These are phyloP conservation scores for Andrena chrysosceles DNA, from an alignment of 2,888 invertebrate species.

Conservation along the genomic window DNA sequence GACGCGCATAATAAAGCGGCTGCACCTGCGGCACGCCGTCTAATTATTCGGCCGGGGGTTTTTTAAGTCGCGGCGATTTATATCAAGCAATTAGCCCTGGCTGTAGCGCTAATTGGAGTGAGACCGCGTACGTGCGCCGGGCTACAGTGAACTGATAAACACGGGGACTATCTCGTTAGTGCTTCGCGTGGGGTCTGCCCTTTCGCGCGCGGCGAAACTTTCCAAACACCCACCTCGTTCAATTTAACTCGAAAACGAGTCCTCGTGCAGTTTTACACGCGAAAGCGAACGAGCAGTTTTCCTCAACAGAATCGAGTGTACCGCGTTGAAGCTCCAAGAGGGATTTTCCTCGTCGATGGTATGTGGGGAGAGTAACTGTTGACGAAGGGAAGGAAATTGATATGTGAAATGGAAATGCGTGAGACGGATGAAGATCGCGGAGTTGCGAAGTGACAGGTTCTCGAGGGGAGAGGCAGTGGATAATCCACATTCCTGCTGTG, in stretches of 20 bases:
- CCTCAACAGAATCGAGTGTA: neutral
- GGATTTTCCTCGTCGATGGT: neutral
- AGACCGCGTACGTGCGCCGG: conserved; percentile 60
- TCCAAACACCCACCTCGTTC: neutral
- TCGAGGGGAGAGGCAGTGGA: conserved; percentile 21
- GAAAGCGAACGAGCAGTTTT: neutral
- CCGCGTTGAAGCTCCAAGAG: neutral
- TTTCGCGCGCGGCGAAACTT: conserved; percentile 41
- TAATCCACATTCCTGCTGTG: conserved; percentile 69
- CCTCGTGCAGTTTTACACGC: neutral
- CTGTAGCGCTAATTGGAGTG: conserved; percentile 74
- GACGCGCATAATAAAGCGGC: conserved; percentile 62
- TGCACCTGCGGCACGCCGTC: conserved; percentile 63
- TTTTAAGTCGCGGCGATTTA: conserved; percentile 72
- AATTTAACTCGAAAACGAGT: conserved; percentile 9
- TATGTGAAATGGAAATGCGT: neutral
- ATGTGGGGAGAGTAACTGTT: neutral
- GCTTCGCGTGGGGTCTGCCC: conserved; percentile 59
- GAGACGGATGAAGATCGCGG: conserved; percentile 4
- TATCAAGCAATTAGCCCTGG: conserved; percentile 73
- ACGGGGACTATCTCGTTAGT: conserved; percentile 67
- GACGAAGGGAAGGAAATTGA: conserved; percentile 12
- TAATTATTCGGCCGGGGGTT: conserved; percentile 69
- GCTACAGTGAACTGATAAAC: conserved; percentile 64
- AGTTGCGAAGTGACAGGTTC: conserved; percentile 16